Evolutionary conservation across 2,113 vertebrate species (phyloP).

Genomic region (Orycteropus afer): DNA sequence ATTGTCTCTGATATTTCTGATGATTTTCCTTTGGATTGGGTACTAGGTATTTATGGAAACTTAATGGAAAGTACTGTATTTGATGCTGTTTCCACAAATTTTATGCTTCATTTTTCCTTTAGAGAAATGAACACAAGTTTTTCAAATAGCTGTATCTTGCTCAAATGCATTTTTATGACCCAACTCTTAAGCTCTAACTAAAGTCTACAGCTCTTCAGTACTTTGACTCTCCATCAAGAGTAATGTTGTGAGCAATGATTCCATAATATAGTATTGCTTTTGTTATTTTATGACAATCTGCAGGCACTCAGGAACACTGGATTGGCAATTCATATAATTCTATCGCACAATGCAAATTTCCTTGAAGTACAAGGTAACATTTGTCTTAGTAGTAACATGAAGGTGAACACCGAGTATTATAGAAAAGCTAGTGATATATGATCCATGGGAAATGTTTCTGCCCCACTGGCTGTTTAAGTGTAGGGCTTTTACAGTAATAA

Average conservation of each 20-base stretch:
- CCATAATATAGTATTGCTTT: conserved; percentile 61
- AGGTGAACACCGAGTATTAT: conserved; percentile 46
- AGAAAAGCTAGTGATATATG: conserved; percentile 77
- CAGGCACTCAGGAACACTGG: conserved; percentile 72
- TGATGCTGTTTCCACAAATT: conserved; percentile 7
- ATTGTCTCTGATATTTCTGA: background rate
- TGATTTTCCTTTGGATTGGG: background rate
- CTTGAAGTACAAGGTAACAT: conserved; percentile 67
- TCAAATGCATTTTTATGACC: conserved; percentile 64
- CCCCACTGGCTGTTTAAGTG: conserved; percentile 76
- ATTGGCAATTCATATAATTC: conserved; percentile 71
- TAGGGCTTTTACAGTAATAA: conserved; percentile 68
- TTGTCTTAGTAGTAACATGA: conserved; percentile 68
- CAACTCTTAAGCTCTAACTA: conserved; percentile 57
- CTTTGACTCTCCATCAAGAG: conserved; percentile 61
- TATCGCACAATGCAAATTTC: conserved; percentile 70
- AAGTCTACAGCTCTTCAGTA: conserved; percentile 53
- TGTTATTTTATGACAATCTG: conserved; percentile 76
- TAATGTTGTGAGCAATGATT: conserved; percentile 55
- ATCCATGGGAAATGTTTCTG: conserved; percentile 72
- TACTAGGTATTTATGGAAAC: background rate
- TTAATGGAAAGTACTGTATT: background rate
- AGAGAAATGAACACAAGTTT: conserved; percentile 63
- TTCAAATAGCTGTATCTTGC: conserved; percentile 39
- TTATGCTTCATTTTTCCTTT: conserved; percentile 53